Evolutionary conservation across 2,888 invertebrate genomes (phyloP), one percentile per base, ranked within the genome.

Genomic region (Melipona bicolor): DNA sequence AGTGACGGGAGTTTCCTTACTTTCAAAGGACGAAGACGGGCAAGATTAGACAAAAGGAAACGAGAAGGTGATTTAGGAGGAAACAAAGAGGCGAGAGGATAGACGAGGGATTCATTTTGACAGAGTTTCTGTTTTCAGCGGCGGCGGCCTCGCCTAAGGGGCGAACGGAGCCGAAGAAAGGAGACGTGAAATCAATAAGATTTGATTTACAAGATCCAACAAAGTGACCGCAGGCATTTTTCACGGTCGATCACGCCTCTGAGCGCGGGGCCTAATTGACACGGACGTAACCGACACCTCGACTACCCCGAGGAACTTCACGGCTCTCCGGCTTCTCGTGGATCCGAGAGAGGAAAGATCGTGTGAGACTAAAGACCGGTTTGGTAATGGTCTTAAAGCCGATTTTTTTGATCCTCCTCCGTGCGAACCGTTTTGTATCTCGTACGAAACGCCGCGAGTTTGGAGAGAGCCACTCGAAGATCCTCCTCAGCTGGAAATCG

Each of bases 281-380:
- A 86, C 82, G 82, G 84, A 81, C 90, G 84, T 90, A 90, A 90
- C 90, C 86, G 82, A 90, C 89, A 90, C 89, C 88, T 90, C 83
- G 85, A 78, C 87, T 84, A 86, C 80, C 82, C 81, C 77, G 83
- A 86, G 85, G 87, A 87, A 80, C 86, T 86, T 85, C 86, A 77
- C 79, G 79, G 77, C 85, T 73, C 85, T 83, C 86, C 82, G 82
- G 43, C 81, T 61, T 74, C 82, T 74, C 82, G 80, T 81, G 56
- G 71, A 79, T 79, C 68, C 79, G 69, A 67, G 62, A 21, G 62
- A 24, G 78, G 75, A 54, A 87, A 78, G 81, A 81, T 81, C 77
- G 84, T 81, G 85, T 77, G 87, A 84, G 83, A 86, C 87, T 89
- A 87, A 89, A 87, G 87, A 89, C 89, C 89, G 89, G 89, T 89